Evolutionary conservation across 2,797 vertebrate genomes (phyloP).

Genomic region (Babyrousa celebensis): DNA sequence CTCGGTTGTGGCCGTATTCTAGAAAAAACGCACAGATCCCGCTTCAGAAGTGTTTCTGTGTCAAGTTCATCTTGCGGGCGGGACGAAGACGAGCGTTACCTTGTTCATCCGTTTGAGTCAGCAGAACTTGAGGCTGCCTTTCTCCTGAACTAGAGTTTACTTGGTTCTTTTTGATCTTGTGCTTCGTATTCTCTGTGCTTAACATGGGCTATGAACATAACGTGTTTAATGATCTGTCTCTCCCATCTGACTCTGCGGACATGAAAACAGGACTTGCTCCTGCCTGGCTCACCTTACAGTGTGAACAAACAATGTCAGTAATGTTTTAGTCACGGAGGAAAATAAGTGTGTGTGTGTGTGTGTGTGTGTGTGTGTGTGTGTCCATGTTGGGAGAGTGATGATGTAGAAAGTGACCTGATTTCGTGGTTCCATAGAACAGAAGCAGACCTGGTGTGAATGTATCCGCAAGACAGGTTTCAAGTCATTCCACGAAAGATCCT

Average conservation of each 20-base stretch:
- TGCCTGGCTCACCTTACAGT: neutral
- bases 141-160: conserved; percentile 8
- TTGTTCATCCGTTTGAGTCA: neutral
- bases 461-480: neutral
- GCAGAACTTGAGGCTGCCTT: neutral
- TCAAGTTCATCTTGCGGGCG: neutral
- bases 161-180: conserved; percentile 56
- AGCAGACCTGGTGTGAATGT: neutral
- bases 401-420: neutral
- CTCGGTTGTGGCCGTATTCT: neutral
- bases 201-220: conserved; percentile 27
- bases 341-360: neutral
- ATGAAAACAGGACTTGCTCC: conserved; percentile 17
- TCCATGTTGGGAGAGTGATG: conserved; percentile 27
- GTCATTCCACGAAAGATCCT: neutral
- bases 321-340: conserved; percentile 28
- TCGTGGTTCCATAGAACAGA: neutral
- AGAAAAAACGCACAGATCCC: neutral
- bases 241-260: conserved; percentile 33
- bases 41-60: neutral
- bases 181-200: conserved; percentile 28
- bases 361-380: neutral
- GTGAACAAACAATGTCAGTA: neutral
- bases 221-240: conserved; percentile 69
- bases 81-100: neutral